Evolutionary conservation across 2,888 invertebrate genomes (phyloP).

Genomic region (Synanthedon formicaeformis): DNA sequence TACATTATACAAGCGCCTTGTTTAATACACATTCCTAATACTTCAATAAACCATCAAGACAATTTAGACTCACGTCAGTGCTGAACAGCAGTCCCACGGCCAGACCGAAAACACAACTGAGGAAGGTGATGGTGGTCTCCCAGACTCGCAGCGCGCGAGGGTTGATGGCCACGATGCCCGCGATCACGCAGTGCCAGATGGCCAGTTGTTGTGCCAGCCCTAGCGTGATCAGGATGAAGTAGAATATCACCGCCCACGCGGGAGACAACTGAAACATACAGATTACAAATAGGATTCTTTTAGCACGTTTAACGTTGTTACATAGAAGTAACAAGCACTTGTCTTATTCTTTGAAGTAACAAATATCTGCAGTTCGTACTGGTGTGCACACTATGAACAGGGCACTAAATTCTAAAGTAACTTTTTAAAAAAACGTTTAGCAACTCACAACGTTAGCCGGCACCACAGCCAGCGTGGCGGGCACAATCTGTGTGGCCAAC

Average conservation of each 20-base stretch:
- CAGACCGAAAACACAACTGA: constrained; percentile 85
- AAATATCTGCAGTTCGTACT: too few species aligned
- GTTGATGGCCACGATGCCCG: constrained; percentile 84
- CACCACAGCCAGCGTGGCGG: constrained; percentile 83
- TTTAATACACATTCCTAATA: too few species aligned
- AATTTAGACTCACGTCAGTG: constrained; percentile 76
- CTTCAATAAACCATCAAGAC: background rate
- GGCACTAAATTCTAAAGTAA: too few species aligned
- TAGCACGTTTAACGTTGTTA: too few species aligned
- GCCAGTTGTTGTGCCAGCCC: constrained; percentile 90
- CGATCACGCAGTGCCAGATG: constrained; percentile 92
- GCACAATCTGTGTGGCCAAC: constrained; percentile 90
- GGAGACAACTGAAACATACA: constrained; percentile 75
- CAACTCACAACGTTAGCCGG: constrained; percentile 70
- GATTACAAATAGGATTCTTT: background rate
- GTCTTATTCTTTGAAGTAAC: too few species aligned
- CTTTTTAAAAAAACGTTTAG: too few species aligned
- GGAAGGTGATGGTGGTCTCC: constrained; percentile 86
- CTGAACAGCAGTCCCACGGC: constrained; percentile 87
- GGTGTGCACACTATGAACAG: too few species aligned
- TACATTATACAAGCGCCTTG: constrained; percentile 1
- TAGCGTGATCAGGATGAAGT: constrained; percentile 85
- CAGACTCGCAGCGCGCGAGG: constrained; percentile 78
- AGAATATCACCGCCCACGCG: constrained; percentile 90
- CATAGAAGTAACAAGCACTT: background rate